These are phyloP conservation scores for Ylistrum balloti DNA, from an alignment of 1,140 invertebrate species.

Conservation along the genomic window DNA sequence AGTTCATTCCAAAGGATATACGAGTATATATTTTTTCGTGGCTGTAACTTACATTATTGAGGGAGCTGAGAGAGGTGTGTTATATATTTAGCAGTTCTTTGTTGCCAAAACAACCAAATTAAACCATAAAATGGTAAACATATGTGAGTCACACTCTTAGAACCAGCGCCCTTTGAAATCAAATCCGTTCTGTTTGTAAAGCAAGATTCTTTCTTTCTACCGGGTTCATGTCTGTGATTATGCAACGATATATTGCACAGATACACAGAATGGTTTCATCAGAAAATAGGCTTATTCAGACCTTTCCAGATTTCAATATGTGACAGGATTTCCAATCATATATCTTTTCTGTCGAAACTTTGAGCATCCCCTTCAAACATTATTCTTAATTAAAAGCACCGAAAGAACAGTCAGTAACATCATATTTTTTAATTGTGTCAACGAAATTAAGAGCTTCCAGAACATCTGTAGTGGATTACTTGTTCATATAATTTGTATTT, in stretches of 20 bases:
- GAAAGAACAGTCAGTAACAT: background rate
- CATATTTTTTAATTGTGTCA: background rate
- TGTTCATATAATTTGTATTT: background rate
- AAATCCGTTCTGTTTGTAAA: background rate
- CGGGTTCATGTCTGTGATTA: background rate
- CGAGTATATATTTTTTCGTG: background rate
- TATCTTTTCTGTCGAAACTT: background rate
- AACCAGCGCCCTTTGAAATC: conserved; percentile 7
- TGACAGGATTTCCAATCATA: background rate
- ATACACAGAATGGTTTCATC: background rate
- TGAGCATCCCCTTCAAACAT: background rate
- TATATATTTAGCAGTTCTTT: conserved; percentile 40
- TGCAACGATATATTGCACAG: background rate
- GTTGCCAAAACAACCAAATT: conserved; percentile 38
- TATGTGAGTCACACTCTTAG: conserved; percentile 14
- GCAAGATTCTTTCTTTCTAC: conserved; percentile 23
- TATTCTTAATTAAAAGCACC: conserved; percentile 2
- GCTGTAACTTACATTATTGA: conserved; percentile 12
- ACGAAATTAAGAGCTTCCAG: background rate
- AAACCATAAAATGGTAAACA: conserved; percentile 29
- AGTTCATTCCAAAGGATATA: background rate
- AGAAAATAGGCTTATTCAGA: background rate
- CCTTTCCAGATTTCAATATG: background rate
- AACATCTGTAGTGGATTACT: background rate
- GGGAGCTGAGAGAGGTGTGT: background rate